Evolutionary conservation across 30 jellyfish, hydroid and myxozoan genomes (phyloP), one percentile per base, ranked within the genome.

Genomic region (Clytia hemisphaerica): DNA sequence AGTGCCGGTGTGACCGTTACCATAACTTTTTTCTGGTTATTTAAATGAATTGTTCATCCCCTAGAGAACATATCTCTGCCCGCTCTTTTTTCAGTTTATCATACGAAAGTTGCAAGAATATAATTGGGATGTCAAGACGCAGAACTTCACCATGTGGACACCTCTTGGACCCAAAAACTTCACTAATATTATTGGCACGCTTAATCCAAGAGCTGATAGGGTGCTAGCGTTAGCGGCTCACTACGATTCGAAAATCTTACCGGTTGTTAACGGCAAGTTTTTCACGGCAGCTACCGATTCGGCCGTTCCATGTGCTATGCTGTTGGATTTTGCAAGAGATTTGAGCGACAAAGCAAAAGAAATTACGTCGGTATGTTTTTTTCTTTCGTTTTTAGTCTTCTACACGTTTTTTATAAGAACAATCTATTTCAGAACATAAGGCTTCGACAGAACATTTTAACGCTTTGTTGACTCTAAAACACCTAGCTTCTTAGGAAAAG

Each of bases 291-390:
- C 99, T 26, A 81, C 94, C 1, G 99, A 92, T 45, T 92, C 99
- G 0, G 99, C 99, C 0, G 99, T 92, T 3, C 95, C 99, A 7
- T 92, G 99, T 73, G 94, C 99, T 26, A 92, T 92, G 92, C 72
- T 92, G 89, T 24, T 92, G 10, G 95, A 92, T 66, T 76, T 92
- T 19, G 99, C 99, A 4, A 67, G 72, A 14, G 40, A 73, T 4
- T 45, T 80, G 71, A 83, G 73, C 37, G 68, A 73, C 32, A 62
- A 40, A 35, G 48, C 64, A 7, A 57, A 61, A 38, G 65, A 59
- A n/a, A 79, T 82, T 21, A 27, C 76, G 36, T 4, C 22, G 78
- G 76, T 59, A 47, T 4, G 78, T 21, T 53, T 61, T 2, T n/a
- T 37, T 5, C 12, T 24, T 15, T 16, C n/a, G n/a, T n/a, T n/a